Conservation (phyloP, 2,888 invertebrate species). For the Eristalinus aeneus region DNA sequence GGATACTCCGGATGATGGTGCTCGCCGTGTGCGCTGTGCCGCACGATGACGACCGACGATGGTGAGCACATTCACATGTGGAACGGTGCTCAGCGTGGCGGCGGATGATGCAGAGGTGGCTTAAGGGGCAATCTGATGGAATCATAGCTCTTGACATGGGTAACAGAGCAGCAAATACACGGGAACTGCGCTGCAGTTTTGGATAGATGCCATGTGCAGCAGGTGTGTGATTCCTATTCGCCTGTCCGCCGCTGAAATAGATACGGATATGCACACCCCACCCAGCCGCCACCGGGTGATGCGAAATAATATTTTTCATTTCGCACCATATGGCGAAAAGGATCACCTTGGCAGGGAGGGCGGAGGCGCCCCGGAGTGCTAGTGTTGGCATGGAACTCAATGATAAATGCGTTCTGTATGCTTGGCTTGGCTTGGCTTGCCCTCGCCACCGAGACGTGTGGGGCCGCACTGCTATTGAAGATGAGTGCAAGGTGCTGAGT, state of each 20-base stretch:
- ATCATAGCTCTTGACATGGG: slow-evolving; percentile 62
- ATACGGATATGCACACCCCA: slow-evolving; percentile 34
- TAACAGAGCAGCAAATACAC: slow-evolving; percentile 67
- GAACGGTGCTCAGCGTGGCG: not conserved
- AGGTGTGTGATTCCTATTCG: slow-evolving; percentile 54
- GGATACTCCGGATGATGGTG: slow-evolving; percentile 57
- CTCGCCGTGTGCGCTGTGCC: slow-evolving; percentile 19
- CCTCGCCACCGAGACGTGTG: slow-evolving; percentile 15
- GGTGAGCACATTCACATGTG: not conserved
- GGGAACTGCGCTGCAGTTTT: slow-evolving; percentile 54
- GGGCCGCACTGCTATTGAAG: slow-evolving; percentile 22
- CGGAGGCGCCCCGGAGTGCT: too few species aligned
- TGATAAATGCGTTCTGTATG: slow-evolving; percentile 43
- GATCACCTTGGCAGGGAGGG: slow-evolving; percentile 37
- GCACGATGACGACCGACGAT: not conserved
- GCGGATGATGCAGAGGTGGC: not conserved
- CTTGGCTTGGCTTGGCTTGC: not conserved
- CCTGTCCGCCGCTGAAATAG: slow-evolving; percentile 55
- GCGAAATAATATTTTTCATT: slow-evolving; percentile 64
- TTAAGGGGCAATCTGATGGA: slow-evolving; percentile 30
- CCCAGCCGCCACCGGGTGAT: not conserved
- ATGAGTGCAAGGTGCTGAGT: not conserved
- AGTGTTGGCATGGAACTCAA: slow-evolving; percentile 16
- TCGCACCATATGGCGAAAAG: slow-evolving; percentile 49
- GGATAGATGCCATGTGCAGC: slow-evolving; percentile 64